These are phyloP conservation scores for Heliconius cydno DNA, from an alignment of 2,888 invertebrate genomes.

Conservation along the genomic window DNA sequence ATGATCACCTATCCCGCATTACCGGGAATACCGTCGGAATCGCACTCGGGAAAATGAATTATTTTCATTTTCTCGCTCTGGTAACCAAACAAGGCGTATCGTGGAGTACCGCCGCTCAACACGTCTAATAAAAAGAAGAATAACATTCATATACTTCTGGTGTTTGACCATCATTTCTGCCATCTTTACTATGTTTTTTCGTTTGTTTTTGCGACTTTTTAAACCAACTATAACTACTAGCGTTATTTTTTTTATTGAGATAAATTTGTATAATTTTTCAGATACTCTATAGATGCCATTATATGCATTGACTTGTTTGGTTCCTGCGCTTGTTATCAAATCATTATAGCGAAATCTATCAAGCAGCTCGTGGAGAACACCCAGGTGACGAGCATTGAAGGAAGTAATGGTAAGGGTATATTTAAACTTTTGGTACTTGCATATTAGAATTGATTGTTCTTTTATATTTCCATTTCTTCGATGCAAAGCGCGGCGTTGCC, in stretches of 20 bases:
- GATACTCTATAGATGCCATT: slow-evolving; percentile 61
- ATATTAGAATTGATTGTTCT: neutral
- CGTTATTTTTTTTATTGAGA: neutral
- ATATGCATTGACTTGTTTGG: slow-evolving; percentile 69
- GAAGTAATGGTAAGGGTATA: slow-evolving; percentile 50
- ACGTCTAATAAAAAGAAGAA: no score
- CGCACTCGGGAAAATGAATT: no score
- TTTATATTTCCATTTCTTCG: neutral
- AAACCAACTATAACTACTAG: no score
- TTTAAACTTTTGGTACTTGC: neutral
- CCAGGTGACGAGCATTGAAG: slow-evolving; percentile 48
- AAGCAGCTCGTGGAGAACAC: slow-evolving; percentile 68
- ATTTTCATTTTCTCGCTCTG: no score
- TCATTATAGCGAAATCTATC: slow-evolving; percentile 68
- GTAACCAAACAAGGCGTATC: no score
- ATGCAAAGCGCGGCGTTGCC: no score
- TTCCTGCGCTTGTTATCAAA: slow-evolving; percentile 67
- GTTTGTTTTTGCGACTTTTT: neutral
- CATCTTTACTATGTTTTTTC: neutral
- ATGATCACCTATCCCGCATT: no score
- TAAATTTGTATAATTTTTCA: slow-evolving; percentile 43
- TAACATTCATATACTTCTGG: no score
- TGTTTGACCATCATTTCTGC: neutral
- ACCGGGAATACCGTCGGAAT: no score
- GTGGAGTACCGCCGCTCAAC: no score